phyloP scores from a whole-genome alignment of 2,113 vertebrate genomes.

The Eulemur rufifrons region DNA sequence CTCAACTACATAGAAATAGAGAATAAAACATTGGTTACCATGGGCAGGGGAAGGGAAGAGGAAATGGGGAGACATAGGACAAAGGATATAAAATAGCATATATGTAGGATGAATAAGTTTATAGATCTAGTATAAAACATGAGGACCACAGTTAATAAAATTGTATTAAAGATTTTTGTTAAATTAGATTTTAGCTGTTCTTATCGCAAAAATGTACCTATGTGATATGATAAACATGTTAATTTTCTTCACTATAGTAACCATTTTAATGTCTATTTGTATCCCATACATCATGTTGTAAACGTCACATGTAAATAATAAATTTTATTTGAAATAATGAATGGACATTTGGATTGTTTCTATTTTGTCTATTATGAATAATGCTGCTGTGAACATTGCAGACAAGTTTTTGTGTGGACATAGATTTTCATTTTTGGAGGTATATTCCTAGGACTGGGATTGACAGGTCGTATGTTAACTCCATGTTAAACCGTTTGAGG shows the following conservation, averaged over 20 bases:
- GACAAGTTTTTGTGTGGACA: neutral
- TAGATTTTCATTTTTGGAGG: conserved; percentile 1
- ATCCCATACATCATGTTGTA: neutral
- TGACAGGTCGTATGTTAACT: neutral
- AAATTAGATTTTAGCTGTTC: neutral
- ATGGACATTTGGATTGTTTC: neutral
- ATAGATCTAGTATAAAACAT: neutral
- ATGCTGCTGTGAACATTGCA: neutral
- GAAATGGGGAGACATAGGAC: neutral
- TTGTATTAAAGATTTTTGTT: neutral
- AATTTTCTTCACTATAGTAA: neutral
- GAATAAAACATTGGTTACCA: neutral
- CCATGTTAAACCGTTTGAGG: neutral
- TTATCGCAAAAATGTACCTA: neutral
- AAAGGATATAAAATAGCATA: neutral
- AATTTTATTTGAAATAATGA: neutral
- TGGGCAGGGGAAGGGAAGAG: neutral
- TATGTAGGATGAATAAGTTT: neutral
- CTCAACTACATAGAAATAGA: neutral
- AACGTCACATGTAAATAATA: neutral
- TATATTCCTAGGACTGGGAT: neutral
- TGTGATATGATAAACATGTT: neutral
- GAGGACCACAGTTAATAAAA: neutral
- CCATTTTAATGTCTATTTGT: neutral
- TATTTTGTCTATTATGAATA: neutral